Base-by-base conservation (phyloP, 2,113 vertebrate species). In the Dryoscopus gambensis region DNA sequence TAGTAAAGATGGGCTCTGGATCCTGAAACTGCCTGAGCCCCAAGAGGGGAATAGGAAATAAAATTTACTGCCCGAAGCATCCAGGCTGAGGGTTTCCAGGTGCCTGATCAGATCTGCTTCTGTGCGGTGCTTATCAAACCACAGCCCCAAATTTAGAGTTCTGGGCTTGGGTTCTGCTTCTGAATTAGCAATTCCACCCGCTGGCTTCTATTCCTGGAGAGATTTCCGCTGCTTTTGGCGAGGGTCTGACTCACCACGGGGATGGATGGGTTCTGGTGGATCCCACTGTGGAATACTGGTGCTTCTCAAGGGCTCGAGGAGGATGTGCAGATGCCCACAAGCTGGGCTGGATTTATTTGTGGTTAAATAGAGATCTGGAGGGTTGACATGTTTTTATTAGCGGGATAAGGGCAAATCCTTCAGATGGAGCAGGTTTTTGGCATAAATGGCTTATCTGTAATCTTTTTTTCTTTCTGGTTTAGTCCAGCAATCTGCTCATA, bases 151-250 rank as follows among this genome's bases (percentile, higher is more conserved):
- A 88, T 79, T 67, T 70, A 80, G 86, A 88, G 59, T 53, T 42
- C 33, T 40, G 47, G 76, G 76, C 33, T 59, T 74, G 63, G 39
- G 10, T 69, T 86, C 67, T 60, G 30, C 40, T 67, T 69, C 39
- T 8, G 12, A 80, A 47, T 84, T 97, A 50, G 17, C 77, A 90
- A 71, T 90, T 92, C 92, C 95, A 73, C 82, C 86, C 83, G 42
- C 92, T 88, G 59, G 76, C 60, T 96, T 92, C 90, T 95, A 74
- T 97, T 96, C 73, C 73, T 89, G 94, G 95, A 73, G 71, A 80
- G 28, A 49, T 90, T 88, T 93, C 79, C 2, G 1, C 46, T 50
- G 83, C 6, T 92, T 74, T 80, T 5, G 42, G 85, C 33, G 6
- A 7, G 3, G 40, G n/a, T 53, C 67, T 91, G 84, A 89, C 67